Evolutionary conservation across 2,113 vertebrate species (phyloP).

Genomic region (Phrynocephalus versicolor): DNA sequence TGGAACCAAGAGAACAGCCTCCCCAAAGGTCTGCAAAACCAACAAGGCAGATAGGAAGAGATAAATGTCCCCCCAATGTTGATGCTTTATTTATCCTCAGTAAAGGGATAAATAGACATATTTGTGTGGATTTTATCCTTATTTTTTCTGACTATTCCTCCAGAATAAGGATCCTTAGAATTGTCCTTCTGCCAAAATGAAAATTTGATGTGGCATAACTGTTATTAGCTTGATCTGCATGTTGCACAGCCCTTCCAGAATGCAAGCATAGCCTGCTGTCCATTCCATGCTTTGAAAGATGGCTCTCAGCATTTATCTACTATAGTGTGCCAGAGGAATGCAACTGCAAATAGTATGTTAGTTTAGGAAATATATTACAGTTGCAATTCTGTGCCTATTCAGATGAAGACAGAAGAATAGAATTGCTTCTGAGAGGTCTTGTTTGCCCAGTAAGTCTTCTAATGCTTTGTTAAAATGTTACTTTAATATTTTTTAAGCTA

Average conservation of each 20-base stretch:
- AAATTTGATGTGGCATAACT: neutral
- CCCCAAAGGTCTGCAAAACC: no score
- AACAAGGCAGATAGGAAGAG: no score
- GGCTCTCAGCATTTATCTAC: neutral
- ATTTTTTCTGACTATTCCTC: neutral
- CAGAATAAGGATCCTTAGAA: neutral
- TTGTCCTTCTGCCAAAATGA: neutral
- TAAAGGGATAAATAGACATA: neutral
- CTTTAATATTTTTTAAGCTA: slow-evolving; percentile 46
- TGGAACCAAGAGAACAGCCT: no score
- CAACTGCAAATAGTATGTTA: slow-evolving; percentile 26
- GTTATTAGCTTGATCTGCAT: neutral
- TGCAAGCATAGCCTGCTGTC: slow-evolving; percentile 11
- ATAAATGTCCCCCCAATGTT: neutral
- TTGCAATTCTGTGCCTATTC: neutral
- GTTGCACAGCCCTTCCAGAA: neutral
- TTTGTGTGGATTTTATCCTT: neutral
- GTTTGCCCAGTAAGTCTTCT: slow-evolving; percentile 27
- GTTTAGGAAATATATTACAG: slow-evolving; percentile 15
- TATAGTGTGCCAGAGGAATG: neutral
- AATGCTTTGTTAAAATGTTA: slow-evolving; percentile 47
- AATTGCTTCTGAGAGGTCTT: neutral
- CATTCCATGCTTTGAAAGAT: slow-evolving; percentile 18
- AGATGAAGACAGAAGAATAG: neutral
- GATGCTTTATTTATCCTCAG: neutral